A percentile compares a stretch with the other conserved stretches of the same genome.
phyloP scores from a whole-genome alignment of 2,888 invertebrate species.

The Drosophila mercatorum region DNA sequence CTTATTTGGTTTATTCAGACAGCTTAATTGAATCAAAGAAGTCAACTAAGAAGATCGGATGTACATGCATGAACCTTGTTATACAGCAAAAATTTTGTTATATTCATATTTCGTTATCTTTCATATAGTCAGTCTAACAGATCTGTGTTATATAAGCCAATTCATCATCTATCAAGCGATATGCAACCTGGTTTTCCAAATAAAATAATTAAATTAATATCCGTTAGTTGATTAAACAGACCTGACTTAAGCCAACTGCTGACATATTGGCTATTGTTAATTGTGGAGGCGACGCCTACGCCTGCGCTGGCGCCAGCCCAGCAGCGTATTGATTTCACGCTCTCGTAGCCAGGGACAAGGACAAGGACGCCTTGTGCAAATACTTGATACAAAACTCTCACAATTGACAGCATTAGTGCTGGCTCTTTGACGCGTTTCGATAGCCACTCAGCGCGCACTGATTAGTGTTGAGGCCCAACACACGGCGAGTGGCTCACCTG shows the following conservation, averaged over 20 bases:
- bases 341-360: conserved; percentile 71
- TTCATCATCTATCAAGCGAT: too few species aligned
- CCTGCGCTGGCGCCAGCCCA: conserved; percentile 19
- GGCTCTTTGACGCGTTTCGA: conserved; percentile 69
- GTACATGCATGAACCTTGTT: too few species aligned
- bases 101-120: too few species aligned
- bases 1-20: conserved; percentile 16
- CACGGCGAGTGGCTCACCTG: conserved; percentile 50
- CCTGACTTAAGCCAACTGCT: conserved; percentile 1
- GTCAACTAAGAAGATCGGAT: not conserved
- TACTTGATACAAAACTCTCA: conserved; percentile 51
- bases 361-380: conserved; percentile 78
- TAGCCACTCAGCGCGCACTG: conserved; percentile 67
- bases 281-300: conserved; percentile 7
- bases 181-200: too few species aligned
- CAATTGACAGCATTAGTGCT: conserved; percentile 67
- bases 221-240: not conserved
- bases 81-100: too few species aligned
- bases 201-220: not conserved
- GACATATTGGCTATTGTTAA: not conserved
- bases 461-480: conserved; percentile 52
- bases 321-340: conserved; percentile 48
- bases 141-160: too few species aligned
- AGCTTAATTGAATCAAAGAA: not conserved
- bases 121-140: too few species aligned